Base-by-base conservation (phyloP, 2,797 vertebrate genomes). In the Helostoma temminkii region DNA sequence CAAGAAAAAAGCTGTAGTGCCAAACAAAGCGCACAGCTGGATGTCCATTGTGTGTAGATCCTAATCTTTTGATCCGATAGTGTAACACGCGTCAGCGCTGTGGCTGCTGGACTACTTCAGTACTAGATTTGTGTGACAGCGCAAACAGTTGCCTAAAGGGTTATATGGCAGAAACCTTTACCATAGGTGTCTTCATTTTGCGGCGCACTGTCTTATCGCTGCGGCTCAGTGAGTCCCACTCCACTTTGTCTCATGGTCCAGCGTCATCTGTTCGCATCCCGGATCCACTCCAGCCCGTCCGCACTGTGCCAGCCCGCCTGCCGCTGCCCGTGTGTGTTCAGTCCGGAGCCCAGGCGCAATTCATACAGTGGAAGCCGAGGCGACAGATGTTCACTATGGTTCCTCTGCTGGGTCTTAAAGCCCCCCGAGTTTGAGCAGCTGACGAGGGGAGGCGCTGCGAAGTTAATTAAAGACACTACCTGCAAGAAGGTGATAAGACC, bases 111-210 rank as follows among this genome's bases (percentile, higher is more conserved):
- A 73, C 60, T 59, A 70, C 76, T 82, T 78, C 43, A 85, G 76
- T 45, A 25, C 55, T 42, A 67, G 42, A 55, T 77, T 72, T 54
- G 21, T 45, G 69, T 80, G 26, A 48, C 37, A 37, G 18, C 12
- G 14, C 45, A 5, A 72, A 81, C 42, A 79, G 59, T 81, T 80
- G 39, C 16, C 37, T 22, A 9, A 1, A n/a, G 41, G 56, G 82
- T 74, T 86, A 84, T 69, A 67, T 4, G 43, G 28, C 41, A 53
- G 43, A 68, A 55, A 86, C 72, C 74, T 92, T 96, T 94, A 98
- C 97, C 97, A 95, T 91, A 81, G 95, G 93, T 88, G 96, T 96
- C 96, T 96, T 99, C 97, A 99, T 99, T 80, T 92, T 96, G 94
- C 88, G 78, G 89, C 72, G 88, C 86, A 90, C 91, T 86, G 86